phyloP scores from a whole-genome alignment of 2,888 invertebrate genomes.

The Oithona nana region DNA sequence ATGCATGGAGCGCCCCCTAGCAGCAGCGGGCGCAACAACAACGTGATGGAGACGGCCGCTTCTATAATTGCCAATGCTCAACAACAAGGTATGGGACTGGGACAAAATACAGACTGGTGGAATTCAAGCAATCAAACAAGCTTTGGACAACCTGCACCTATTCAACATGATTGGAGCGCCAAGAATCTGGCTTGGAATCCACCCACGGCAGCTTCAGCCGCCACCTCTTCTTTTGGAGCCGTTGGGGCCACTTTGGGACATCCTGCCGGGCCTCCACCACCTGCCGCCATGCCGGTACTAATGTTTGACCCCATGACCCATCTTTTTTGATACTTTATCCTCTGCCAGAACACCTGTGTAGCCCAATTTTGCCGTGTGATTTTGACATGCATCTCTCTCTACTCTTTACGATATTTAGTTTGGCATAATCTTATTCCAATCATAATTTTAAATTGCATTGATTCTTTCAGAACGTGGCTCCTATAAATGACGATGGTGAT shows the following conservation, averaged over 20 bases:
- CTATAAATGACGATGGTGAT: slow-evolving; percentile 9
- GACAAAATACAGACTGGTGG: background rate
- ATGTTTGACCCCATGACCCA: background rate
- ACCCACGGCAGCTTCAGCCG: too few relatives aligned
- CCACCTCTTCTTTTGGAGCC: too few relatives aligned
- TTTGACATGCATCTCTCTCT: too few relatives aligned
- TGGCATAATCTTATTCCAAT: too few relatives aligned
- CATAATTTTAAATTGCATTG: too few relatives aligned
- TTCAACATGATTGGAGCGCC: background rate
- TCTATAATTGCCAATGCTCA: background rate
- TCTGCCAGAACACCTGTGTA: background rate
- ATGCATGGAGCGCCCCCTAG: background rate
- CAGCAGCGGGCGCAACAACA: background rate
- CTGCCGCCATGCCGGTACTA: background rate
- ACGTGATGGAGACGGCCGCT: background rate
- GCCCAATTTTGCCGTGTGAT: background rate
- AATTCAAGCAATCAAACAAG: background rate
- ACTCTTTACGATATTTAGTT: too few relatives aligned
- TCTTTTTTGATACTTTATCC: background rate
- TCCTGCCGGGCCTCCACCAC: too few relatives aligned
- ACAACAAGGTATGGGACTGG: background rate
- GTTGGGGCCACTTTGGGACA: background rate
- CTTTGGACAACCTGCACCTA: background rate
- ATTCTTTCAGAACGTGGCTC: background rate
- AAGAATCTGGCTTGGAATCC: too few relatives aligned